phyloP scores from a whole-genome alignment of 2,113 vertebrate species.

The Ophthalmotilapia sp. region DNA sequence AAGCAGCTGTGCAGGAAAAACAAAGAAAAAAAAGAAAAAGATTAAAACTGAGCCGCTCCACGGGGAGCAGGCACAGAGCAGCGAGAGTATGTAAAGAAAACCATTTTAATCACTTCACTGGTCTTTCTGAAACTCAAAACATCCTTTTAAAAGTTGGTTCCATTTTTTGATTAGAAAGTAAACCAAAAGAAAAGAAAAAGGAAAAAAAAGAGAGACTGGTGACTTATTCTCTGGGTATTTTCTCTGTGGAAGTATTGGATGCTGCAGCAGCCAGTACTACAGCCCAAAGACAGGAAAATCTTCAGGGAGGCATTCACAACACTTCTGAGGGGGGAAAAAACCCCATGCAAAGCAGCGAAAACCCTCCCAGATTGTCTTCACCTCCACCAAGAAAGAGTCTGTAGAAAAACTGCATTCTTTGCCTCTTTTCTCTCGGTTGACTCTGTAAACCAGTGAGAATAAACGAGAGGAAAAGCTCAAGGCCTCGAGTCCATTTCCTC shows the following conservation, averaged over 20 bases:
- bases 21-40: not conserved
- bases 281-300: constrained; percentile 31
- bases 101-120: constrained; percentile 24
- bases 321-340: not conserved
- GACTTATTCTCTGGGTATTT: not conserved
- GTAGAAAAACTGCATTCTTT: not conserved
- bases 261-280: constrained; percentile 69
- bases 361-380: not conserved
- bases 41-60: not conserved
- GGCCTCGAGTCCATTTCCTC: constrained; percentile 13
- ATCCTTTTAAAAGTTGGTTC: constrained; percentile 32
- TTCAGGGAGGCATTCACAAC: constrained; percentile 16
- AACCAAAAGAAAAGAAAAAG: constrained; percentile 13
- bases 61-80: constrained; percentile 15
- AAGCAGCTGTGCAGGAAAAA: not conserved
- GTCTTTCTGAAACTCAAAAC: constrained; percentile 39
- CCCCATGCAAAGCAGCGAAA: not conserved
- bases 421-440: not conserved
- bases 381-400: not conserved
- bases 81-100: constrained; percentile 12
- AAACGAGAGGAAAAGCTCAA: constrained; percentile 22
- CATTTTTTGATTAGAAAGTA: constrained; percentile 5
- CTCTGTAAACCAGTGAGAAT: constrained; percentile 28
- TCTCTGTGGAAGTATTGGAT: constrained; percentile 30
- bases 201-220: not conserved